These are phyloP conservation scores for Calameuta filiformis DNA, from an alignment of 2,888 invertebrate species.

Conservation along the genomic window DNA sequence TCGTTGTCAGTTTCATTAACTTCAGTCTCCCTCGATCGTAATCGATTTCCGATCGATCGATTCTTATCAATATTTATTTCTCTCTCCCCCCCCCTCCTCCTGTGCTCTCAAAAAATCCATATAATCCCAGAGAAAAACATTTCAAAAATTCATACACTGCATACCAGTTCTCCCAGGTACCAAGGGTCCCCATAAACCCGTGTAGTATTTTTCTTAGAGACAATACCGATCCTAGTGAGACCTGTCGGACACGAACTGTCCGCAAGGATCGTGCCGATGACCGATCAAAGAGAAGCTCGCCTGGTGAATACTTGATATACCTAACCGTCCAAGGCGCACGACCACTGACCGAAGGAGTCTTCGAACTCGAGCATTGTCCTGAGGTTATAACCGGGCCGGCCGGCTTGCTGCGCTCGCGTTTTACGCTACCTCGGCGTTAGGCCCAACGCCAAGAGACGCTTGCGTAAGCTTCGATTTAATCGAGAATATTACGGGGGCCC, in stretches of 20 bases:
- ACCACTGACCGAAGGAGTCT: constrained; percentile 53
- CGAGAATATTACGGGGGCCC: background rate
- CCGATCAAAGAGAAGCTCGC: constrained; percentile 60
- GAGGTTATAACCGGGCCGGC: constrained; percentile 11
- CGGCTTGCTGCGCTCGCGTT: background rate
- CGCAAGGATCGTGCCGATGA: constrained; percentile 61
- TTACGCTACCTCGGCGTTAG: background rate
- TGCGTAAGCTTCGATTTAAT: background rate
- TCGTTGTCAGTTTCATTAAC: background rate
- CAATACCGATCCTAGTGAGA: background rate
- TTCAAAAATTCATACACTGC: too few species aligned
- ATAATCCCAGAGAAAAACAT: too few species aligned
- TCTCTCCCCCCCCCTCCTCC: too few species aligned
- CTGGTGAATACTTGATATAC: constrained; percentile 62
- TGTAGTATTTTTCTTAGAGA: background rate
- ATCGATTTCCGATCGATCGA: background rate
- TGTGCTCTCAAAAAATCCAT: too few species aligned
- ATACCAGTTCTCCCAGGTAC: too few species aligned
- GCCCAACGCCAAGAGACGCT: background rate
- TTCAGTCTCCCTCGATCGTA: background rate
- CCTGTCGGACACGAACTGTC: background rate
- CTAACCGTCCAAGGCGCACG: constrained; percentile 58
- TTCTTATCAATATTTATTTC: too few species aligned
- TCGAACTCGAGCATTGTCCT: constrained; percentile 50
- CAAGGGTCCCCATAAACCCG: background rate